Conservation (phyloP, 2,797 vertebrate species). For the Artibeus lituratus region DNA sequence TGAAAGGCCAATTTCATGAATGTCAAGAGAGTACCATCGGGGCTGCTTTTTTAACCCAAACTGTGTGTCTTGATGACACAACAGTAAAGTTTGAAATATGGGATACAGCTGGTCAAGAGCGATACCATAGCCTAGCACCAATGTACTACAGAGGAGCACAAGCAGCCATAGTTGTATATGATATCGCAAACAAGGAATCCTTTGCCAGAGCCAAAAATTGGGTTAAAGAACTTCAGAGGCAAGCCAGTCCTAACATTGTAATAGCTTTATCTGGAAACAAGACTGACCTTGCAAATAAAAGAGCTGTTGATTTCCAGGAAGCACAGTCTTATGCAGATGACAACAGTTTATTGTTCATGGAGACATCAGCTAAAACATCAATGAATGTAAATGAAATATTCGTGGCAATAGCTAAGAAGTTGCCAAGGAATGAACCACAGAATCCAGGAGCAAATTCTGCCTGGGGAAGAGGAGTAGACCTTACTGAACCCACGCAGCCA, state of each 20-base stretch:
- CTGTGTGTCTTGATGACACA: conserved; percentile 98
- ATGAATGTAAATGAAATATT: conserved; percentile 99
- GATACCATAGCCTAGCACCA: conserved; percentile 98
- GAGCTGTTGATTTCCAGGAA: conserved; percentile 98
- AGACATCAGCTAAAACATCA: conserved; percentile 98
- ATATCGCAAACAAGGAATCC: conserved; percentile 99
- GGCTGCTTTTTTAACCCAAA: conserved; percentile 99
- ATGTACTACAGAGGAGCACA: conserved; percentile 99
- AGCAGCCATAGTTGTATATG: conserved; percentile 99
- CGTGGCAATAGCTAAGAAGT: conserved; percentile 99
- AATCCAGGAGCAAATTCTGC: conserved; percentile 86
- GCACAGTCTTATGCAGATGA: conserved; percentile 99
- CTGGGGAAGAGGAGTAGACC: conserved; percentile 95
- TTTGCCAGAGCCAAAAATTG: conserved; percentile 99
- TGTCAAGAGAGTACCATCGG: conserved; percentile 99
- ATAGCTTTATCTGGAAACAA: conserved; percentile 99
- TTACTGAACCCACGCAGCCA: conserved; percentile 94
- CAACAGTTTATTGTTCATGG: conserved; percentile 99
- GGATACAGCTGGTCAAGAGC: conserved; percentile 99
- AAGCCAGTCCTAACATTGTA: conserved; percentile 99
- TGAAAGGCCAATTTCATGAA: conserved; percentile 99
- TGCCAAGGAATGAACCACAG: conserved; percentile 97
- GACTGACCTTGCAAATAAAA: conserved; percentile 97
- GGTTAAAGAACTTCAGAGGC: conserved; percentile 99
- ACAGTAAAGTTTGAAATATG: conserved; percentile 99